A percentile compares a stretch with the other conserved stretches of the same genome.
Evolutionary conservation across 2,888 invertebrate species (phyloP).

Genomic region (Papilio gigon): DNA sequence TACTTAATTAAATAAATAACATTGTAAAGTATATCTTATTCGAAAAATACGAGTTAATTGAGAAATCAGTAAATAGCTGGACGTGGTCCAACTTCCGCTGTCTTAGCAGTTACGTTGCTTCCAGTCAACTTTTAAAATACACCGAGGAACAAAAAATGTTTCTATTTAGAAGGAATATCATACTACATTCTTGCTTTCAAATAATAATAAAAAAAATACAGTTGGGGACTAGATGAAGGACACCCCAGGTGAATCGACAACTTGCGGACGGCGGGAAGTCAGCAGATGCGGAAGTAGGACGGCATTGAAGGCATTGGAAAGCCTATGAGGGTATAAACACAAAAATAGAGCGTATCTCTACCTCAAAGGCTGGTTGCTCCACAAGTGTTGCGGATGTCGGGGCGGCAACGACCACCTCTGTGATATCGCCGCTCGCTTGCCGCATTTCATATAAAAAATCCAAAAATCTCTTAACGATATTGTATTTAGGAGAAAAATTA

Average conservation of each 20-base stretch:
- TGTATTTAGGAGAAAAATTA: conserved; percentile 1
- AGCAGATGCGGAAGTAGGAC: too few species aligned
- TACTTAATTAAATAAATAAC: not conserved
- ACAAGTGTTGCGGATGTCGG: too few species aligned
- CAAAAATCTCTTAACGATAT: not conserved
- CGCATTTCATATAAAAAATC: conserved; percentile 2
- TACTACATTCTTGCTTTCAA: not conserved
- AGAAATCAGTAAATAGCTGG: conserved; percentile 33
- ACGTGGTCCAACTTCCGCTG: conserved; percentile 25
- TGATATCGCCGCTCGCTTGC: too few species aligned
- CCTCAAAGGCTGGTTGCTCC: too few species aligned
- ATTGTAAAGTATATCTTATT: conserved; percentile 9
- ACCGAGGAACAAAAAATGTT: not conserved
- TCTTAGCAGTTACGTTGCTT: conserved; percentile 36
- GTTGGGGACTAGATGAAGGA: too few species aligned
- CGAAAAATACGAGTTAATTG: conserved; percentile 36
- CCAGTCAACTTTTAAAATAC: conserved; percentile 22
- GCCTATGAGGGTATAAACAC: too few species aligned
- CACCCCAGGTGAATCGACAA: too few species aligned
- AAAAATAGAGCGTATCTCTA: too few species aligned
- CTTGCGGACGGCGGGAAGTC: too few species aligned
- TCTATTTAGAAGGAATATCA: not conserved
- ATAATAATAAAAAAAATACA: too few species aligned
- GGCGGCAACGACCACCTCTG: too few species aligned
- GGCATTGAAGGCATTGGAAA: too few species aligned